Conservation (phyloP, 2,797 vertebrate genomes). For the Esox lucius region DNA sequence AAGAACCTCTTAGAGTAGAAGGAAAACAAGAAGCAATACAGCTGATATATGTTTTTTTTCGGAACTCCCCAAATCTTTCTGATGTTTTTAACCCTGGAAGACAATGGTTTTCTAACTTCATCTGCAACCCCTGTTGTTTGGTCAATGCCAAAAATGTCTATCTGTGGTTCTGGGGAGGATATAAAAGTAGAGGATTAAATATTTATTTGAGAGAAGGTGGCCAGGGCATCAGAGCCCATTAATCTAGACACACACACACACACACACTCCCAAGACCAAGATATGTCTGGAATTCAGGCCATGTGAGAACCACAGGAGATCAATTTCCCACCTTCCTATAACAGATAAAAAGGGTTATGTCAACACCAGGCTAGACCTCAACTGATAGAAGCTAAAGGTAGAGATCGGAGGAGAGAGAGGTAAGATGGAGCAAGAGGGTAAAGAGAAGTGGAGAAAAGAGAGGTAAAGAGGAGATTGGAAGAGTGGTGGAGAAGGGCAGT, state of each 20-base stretch:
- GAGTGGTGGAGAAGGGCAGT: too few relatives aligned
- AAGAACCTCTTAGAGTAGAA: too few relatives aligned
- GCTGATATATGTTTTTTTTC: too few relatives aligned
- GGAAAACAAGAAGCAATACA: too few relatives aligned
- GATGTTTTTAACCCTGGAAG: background rate
- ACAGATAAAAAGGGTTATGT: conserved; percentile 50
- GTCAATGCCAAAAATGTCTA: conserved; percentile 8
- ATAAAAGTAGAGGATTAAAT: conserved; percentile 61
- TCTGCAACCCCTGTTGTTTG: background rate
- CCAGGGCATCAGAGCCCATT: conserved; percentile 48
- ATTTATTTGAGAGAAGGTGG: conserved; percentile 56
- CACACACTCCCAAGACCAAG: conserved; percentile 1
- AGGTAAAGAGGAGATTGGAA: background rate
- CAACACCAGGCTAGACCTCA: conserved; percentile 24
- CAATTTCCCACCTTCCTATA: too few relatives aligned
- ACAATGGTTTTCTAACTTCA: background rate
- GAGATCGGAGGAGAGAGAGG: conserved; percentile 1
- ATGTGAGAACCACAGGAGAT: too few relatives aligned
- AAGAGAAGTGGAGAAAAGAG: background rate
- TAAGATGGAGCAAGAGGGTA: background rate
- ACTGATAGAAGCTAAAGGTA: conserved; percentile 12
- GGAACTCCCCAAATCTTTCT: background rate
- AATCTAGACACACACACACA: conserved; percentile 41
- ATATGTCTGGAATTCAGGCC: background rate
- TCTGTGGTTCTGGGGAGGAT: conserved; percentile 34